phyloP scores from a whole-genome alignment of 1,140 invertebrate species.

The Anastatus disparis region DNA sequence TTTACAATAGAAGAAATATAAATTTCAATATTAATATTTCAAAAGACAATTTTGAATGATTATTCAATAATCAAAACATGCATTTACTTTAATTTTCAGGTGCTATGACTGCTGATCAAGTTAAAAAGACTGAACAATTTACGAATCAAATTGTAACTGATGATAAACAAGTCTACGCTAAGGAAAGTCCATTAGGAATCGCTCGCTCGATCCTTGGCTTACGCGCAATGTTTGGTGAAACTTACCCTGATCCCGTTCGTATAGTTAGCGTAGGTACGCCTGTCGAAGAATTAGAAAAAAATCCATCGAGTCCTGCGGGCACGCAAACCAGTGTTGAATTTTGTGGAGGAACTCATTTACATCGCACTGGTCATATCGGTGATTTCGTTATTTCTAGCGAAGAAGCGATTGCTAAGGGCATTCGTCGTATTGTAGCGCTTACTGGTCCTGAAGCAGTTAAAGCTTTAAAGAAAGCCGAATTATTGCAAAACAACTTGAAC shows the following conservation, averaged over 20 bases:
- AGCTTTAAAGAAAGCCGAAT: conserved; percentile 81
- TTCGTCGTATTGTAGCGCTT: conserved; percentile 95
- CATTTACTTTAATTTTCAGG: no score
- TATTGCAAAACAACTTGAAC: conserved; percentile 81
- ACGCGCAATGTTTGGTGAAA: conserved; percentile 98
- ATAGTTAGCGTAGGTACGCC: conserved; percentile 95
- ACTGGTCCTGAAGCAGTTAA: conserved; percentile 94
- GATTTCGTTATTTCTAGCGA: conserved; percentile 96
- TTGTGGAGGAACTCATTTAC: conserved; percentile 98
- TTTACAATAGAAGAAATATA: no score
- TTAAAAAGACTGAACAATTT: conserved; percentile 85
- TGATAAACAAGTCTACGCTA: conserved; percentile 90
- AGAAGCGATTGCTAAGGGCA: conserved; percentile 99
- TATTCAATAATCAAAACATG: no score
- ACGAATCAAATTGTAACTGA: conserved; percentile 82
- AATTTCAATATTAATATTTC: not conserved
- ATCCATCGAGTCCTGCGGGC: conserved; percentile 84
- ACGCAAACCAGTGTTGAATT: conserved; percentile 96
- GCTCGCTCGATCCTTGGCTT: conserved; percentile 95
- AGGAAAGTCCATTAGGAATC: conserved; percentile 82
- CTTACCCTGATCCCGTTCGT: conserved; percentile 98
- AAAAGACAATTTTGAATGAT: not conserved
- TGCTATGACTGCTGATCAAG: conserved; percentile 87
- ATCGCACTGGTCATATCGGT: conserved; percentile 89
- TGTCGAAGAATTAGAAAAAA: conserved; percentile 87